Conservation (phyloP, 1,140 invertebrate genomes). For the Drosophila prosaltans region DNA sequence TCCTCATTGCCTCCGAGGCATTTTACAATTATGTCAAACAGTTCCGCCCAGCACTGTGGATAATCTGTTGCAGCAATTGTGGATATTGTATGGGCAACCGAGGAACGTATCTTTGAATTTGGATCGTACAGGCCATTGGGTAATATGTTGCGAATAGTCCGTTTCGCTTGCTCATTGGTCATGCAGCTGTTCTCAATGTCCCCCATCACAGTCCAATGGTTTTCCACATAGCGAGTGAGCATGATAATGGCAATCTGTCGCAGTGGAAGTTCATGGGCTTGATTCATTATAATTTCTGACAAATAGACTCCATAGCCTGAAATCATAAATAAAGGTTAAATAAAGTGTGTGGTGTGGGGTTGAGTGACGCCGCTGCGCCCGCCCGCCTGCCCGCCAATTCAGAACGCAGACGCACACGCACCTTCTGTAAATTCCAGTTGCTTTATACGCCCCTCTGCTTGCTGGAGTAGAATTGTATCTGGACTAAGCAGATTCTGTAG, state of each 20-base stretch:
- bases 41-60: constrained; percentile 90
- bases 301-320: constrained; percentile 89
- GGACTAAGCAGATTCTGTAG: constrained; percentile 78
- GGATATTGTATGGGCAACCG: constrained; percentile 90
- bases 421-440: constrained; percentile 82
- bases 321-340: constrained; percentile 8
- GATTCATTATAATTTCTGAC: constrained; percentile 89
- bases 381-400: constrained; percentile 54
- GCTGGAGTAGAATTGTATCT: constrained; percentile 61
- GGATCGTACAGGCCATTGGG: constrained; percentile 88
- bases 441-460: constrained; percentile 73
- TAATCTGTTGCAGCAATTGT: constrained; percentile 91
- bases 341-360: background rate
- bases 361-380: constrained; percentile 14
- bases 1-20: constrained; percentile 85
- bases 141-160: constrained; percentile 87
- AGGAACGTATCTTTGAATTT: constrained; percentile 88
- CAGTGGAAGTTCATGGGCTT: constrained; percentile 86
- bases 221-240: constrained; percentile 90
- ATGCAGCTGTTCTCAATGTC: constrained; percentile 82
- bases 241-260: constrained; percentile 90
- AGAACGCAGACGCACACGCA: constrained; percentile 30
- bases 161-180: constrained; percentile 85
- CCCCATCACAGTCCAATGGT: constrained; percentile 86
- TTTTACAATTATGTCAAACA: constrained; percentile 89